Base-by-base conservation (phyloP, 1,140 invertebrate species). In the Chelonus insularis region DNA sequence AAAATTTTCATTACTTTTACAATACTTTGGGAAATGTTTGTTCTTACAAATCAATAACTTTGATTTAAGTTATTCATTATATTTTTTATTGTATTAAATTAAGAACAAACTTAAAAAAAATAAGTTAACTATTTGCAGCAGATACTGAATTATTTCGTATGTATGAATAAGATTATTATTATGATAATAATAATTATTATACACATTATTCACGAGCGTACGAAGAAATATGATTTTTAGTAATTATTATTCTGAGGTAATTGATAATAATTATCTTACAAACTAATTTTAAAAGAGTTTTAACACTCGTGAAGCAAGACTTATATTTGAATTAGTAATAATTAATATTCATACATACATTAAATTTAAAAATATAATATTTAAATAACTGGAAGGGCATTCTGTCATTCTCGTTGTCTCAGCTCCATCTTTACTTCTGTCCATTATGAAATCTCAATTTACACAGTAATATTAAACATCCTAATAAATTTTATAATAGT, bases 1-100 rank as follows among this genome's bases (percentile, higher is more conserved):
- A 60, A 68, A 68, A 70, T 68, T 55, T 50, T 65, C 63, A 58
- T 67, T 58, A 65, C 36, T 64, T 71, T 72, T 72, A 71, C 68
- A 73, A 71, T 73, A 71, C 62, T 71, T 68, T 16, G 25, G 50
- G 60, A 64, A 61, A 64, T 32, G 12, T 57, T 11, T 54, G 45
- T 11, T 56, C 60, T 65, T 68, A 48, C 72, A 72, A 67, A 57
- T 60, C 29, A 51, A 65, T 61, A 70, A 63, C 64, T 71, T 67
- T 55, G 23, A 20, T 32, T 63, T 63, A 58, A 63, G 16, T 63
- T 63, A 59, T n/a, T n/a, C n/a, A 54, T 56, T 47, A 23, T 56
- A 54, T 41, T 18, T 32, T 9, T 45, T 47, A 32, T 59, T 50
- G 16, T 18, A 50, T 50, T 50, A 50, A 50, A 23, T 23, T 50